A percentile compares a stretch with the other conserved stretches of the same genome.
These are phyloP conservation scores for Enoplosus armatus DNA, from an alignment of 2,797 vertebrate genomes.

Conservation along the genomic window DNA sequence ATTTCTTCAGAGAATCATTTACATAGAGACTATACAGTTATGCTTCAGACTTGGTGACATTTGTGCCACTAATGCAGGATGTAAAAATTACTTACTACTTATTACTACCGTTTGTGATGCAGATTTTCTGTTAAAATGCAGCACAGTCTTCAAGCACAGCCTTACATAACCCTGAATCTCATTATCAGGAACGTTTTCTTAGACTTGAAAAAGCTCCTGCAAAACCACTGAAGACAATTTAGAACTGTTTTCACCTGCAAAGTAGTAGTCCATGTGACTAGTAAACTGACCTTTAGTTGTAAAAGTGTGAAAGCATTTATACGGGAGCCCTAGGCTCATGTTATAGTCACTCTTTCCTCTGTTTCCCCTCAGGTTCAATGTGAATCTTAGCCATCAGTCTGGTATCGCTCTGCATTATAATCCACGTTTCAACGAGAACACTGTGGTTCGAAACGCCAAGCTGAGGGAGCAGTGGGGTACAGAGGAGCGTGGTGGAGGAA, in stretches of 20 bases:
- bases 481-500: conserved; percentile 77
- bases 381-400: conserved; percentile 74
- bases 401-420: conserved; percentile 85
- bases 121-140: background rate
- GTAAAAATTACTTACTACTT: background rate
- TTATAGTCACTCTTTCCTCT: background rate
- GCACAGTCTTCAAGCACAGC: no score
- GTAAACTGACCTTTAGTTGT: background rate
- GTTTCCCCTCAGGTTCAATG: conserved; percentile 68
- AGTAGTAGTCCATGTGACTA: no score
- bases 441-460: conserved; percentile 81
- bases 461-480: conserved; percentile 68
- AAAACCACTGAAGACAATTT: background rate
- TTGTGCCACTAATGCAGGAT: background rate
- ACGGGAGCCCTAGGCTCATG: background rate
- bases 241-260: background rate
- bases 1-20: background rate
- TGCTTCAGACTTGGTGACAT: background rate
- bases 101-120: no score
- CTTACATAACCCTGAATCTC: background rate
- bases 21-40: background rate
- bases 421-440: conserved; percentile 77
- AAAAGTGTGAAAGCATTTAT: background rate
- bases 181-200: background rate
- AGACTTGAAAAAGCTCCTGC: background rate